phyloP scores from a whole-genome alignment of 2,113 vertebrate genomes.

The Amphiprion ocellaris region DNA sequence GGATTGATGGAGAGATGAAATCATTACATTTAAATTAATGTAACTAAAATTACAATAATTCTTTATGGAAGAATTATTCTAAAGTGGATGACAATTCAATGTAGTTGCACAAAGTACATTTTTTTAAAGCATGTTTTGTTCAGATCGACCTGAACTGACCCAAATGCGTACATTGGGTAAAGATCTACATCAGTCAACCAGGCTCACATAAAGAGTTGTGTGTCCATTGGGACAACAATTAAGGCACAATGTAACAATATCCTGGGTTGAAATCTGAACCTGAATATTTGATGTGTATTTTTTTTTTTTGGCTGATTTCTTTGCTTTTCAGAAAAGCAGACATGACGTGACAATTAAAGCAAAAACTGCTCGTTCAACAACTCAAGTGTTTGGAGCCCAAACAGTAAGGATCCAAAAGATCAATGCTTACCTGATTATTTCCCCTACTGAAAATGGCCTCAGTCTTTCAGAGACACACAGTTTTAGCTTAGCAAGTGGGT shows the following conservation, averaged over 20 bases:
- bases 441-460: background rate
- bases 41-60: too few species aligned
- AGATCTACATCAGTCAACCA: background rate
- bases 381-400: background rate
- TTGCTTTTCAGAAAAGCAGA: background rate
- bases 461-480: background rate
- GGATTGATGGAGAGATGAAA: too few species aligned
- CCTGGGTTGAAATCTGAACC: background rate
- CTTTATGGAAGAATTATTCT: too few species aligned
- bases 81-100: background rate
- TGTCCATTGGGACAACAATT: background rate
- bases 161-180: background rate
- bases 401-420: slow-evolving; percentile 15
- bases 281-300: background rate
- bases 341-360: background rate
- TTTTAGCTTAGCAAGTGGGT: background rate
- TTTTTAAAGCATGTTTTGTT: background rate
- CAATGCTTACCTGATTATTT: slow-evolving; percentile 25
- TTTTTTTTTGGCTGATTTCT: background rate
- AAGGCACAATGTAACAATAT: background rate
- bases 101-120: background rate
- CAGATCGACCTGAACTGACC: background rate
- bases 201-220: background rate
- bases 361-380: slow-evolving; percentile 6
- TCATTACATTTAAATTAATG: too few species aligned